Evolutionary conservation across 2,888 invertebrate genomes (phyloP), one percentile per base, ranked within the genome.

Genomic region (Epirrhoe tristata): DNA sequence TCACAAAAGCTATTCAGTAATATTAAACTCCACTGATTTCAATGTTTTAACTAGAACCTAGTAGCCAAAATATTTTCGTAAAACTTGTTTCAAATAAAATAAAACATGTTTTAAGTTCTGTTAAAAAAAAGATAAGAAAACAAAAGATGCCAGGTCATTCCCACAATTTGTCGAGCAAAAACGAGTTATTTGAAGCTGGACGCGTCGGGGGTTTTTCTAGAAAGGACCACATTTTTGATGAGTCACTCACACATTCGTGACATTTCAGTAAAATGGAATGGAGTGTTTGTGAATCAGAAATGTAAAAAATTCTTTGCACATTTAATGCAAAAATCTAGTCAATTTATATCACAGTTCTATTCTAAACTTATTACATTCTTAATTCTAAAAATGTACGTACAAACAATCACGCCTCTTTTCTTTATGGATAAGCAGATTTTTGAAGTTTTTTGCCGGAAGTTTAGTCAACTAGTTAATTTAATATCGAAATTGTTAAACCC

Each of bases 201-300:
- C 8, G 10, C 32, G 12, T 24, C 46, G 57, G 57, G 46, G 50
- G 10, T 24, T 17, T 57, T 14, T 32, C 32, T 12, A 57, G 14
- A 57, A 56, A 46, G 46, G 48, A 52, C 39, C 5, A n/a, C 50
- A 50, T 51, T 62, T 55, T 56, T 62, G 50, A 56, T 36, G 60
- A 62, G 50, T 62, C 62, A 62, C 50, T 48, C 24, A 24, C 24
- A 39, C 62, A 36, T 55, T n/a, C 55, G 62, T 62, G 55, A 55
- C 36, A 51, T 62, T 50, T 24, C 7, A 24, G 54, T 56, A 62
- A n/a, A 36, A 56, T 62, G 62, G 50, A 50, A 56, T 36, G 39
- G 55, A 56, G 54, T 34, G 55, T 55, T 55, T 61, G 61, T 24
- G 24, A 1, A 24, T 17, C n/a, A n/a, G n/a, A n/a, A 50, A 56